A percentile compares a stretch with the other conserved stretches of the same genome.
These are phyloP conservation scores for Fistularia commersonii DNA, from an alignment of 2,797 vertebrate genomes.

Conservation along the genomic window DNA sequence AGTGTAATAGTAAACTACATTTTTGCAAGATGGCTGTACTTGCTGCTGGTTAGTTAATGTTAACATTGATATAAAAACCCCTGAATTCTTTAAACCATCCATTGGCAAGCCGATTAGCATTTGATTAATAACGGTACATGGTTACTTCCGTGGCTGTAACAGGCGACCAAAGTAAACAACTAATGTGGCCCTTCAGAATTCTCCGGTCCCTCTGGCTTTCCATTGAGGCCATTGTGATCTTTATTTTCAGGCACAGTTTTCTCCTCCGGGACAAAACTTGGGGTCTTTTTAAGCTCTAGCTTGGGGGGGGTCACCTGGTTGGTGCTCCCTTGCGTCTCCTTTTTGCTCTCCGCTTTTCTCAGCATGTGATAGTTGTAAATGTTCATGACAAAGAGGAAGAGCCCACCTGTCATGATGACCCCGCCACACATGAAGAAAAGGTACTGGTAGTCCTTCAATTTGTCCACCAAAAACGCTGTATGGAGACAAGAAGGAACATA, in stretches of 20 bases:
- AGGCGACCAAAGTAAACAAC: too few species aligned
- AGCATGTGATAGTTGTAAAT: constrained; percentile 76
- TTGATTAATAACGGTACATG: neutral
- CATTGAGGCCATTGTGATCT: neutral
- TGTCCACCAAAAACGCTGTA: constrained; percentile 76
- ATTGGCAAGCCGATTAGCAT: too few species aligned
- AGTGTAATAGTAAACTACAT: too few species aligned
- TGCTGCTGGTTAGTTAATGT: too few species aligned
- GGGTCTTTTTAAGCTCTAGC: constrained; percentile 29
- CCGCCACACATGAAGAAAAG: constrained; percentile 80
- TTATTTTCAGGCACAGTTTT: constrained; percentile 33
- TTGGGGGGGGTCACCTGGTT: constrained; percentile 6
- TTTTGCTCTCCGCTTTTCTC: constrained; percentile 59
- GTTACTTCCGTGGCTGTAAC: neutral
- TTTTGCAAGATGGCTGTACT: too few species aligned
- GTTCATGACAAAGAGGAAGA: constrained; percentile 83
- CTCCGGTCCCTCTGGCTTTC: neutral
- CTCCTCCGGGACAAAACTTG: constrained; percentile 12
- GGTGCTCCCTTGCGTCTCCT: constrained; percentile 26
- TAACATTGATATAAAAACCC: too few species aligned
- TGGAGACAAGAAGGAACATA: constrained; percentile 1
- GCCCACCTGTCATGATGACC: constrained; percentile 74
- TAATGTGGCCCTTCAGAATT: neutral
- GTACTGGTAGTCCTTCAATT: constrained; percentile 76
- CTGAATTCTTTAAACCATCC: too few species aligned